Conservation (phyloP, 2,113 vertebrate species). For the Chlamydotis undulata region DNA sequence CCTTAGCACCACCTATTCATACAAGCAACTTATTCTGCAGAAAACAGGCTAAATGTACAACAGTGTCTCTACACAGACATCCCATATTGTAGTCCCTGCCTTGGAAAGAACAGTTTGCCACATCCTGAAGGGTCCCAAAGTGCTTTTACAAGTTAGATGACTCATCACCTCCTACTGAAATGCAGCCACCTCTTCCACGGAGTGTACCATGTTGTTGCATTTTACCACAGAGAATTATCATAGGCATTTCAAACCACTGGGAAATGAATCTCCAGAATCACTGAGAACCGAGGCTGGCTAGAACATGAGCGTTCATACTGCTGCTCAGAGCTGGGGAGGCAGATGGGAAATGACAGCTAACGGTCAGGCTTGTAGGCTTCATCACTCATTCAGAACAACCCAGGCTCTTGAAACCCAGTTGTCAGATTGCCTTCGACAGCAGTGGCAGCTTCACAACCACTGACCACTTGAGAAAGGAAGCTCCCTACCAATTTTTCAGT, state of each 20-base stretch:
- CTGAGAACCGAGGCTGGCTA: neutral
- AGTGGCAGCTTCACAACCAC: neutral
- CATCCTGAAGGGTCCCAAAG: conserved; percentile 72
- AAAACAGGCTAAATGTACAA: neutral
- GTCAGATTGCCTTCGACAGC: conserved; percentile 26
- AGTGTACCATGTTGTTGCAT: neutral
- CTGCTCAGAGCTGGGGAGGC: neutral
- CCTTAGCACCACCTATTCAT: neutral
- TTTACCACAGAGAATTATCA: neutral
- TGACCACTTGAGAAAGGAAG: conserved; percentile 18
- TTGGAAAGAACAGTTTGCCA: neutral
- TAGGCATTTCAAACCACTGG: neutral
- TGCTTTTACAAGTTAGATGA: conserved; percentile 20
- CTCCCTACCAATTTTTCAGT: neutral
- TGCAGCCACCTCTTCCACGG: neutral
- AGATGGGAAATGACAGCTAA: neutral
- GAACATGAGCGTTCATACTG: neutral
- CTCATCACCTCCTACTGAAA: neutral
- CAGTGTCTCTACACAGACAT: conserved; percentile 21
- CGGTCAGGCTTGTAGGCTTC: neutral
- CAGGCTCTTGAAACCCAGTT: neutral
- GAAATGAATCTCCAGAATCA: neutral
- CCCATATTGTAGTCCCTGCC: neutral
- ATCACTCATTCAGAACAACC: neutral
- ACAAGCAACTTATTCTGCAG: neutral